Base-by-base conservation (phyloP, 2,113 vertebrate species). In the Rattus norvegicus region DNA sequence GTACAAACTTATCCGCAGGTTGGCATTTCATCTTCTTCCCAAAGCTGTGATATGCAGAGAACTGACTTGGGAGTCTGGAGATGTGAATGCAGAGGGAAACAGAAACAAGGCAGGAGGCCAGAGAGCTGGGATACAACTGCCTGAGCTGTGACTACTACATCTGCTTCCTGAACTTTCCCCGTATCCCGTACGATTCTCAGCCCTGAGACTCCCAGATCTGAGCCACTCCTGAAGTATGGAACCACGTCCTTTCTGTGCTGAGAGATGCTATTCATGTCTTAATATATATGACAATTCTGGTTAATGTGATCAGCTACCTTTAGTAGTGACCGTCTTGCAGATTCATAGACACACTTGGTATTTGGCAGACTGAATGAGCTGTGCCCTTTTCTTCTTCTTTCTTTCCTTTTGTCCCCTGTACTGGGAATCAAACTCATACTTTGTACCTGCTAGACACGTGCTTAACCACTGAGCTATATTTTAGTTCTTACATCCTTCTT, bases 61-160 rank as follows among this genome's bases (percentile, higher is more conserved):
- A 52, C 26, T 91, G 61, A 30, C 59, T 19, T 83, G 12, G 12
- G 17, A 2, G 36, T 2, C 16, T 69, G 56, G 36, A 52, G 63
- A 39, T 76, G 22, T 47, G 17, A 1, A 10, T 17, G 30, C 61
- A 86, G 43, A 9, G 26, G 14, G 2, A 70, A 92, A 59, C 30
- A 59, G 70, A 86, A 88, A 49, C 0, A 30, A 24, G 61, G 73
- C 54, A 52, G 2, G 17, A 75, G 14, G 36, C 5, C 76, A 59
- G 73, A 1, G 17, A 56, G 20, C 19, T 2, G 20, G 39, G 11
- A 10, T 0, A 28, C 16, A 56, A 1, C 24, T 47, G 4, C 20
- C 0, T 52, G 61, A 59, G 5, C 30, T 12, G 9, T 7, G 17
- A 16, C 2, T 13, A 14, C 11, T 61, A 79, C 67, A 28, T 16